These are phyloP conservation scores for Zaprionus ornatus DNA, from an alignment of 1,140 invertebrate species.

Conservation along the genomic window DNA sequence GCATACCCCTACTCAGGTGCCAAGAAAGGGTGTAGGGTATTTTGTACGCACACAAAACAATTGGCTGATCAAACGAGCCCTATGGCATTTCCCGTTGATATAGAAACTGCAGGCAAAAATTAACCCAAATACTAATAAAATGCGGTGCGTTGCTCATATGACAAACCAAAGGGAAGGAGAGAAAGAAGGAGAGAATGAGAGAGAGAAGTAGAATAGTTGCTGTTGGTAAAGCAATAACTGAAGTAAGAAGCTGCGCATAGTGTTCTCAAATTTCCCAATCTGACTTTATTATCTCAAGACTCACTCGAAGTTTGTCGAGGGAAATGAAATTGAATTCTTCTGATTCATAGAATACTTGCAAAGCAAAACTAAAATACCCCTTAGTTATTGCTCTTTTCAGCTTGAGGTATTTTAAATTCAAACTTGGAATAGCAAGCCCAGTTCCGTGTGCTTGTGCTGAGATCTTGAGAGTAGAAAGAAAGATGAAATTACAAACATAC, in stretches of 20 bases:
- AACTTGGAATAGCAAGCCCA: too few relatives aligned
- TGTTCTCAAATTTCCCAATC: neutral
- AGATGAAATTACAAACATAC: neutral
- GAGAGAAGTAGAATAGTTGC: neutral
- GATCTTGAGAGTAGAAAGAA: too few relatives aligned
- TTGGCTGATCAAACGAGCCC: constrained; percentile 35
- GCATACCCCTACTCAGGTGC: neutral
- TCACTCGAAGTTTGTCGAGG: neutral
- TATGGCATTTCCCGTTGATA: constrained; percentile 13
- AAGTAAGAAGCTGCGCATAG: neutral
- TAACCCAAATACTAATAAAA: constrained; percentile 1
- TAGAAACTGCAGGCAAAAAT: constrained; percentile 3
- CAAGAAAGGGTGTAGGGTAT: neutral
- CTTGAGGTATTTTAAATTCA: too few relatives aligned
- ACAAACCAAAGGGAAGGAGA: neutral
- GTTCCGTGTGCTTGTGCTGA: too few relatives aligned
- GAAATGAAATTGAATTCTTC: too few relatives aligned
- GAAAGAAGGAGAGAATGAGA: neutral
- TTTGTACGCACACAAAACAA: neutral
- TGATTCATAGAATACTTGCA: too few relatives aligned
- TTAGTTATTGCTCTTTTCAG: too few relatives aligned
- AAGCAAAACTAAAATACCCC: too few relatives aligned
- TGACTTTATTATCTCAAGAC: neutral
- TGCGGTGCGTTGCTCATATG: neutral
- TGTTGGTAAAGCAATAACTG: neutral